Evolutionary conservation across 2,888 invertebrate species (phyloP), one percentile per base, ranked within the genome.

Genomic region (Chesias legatella): DNA sequence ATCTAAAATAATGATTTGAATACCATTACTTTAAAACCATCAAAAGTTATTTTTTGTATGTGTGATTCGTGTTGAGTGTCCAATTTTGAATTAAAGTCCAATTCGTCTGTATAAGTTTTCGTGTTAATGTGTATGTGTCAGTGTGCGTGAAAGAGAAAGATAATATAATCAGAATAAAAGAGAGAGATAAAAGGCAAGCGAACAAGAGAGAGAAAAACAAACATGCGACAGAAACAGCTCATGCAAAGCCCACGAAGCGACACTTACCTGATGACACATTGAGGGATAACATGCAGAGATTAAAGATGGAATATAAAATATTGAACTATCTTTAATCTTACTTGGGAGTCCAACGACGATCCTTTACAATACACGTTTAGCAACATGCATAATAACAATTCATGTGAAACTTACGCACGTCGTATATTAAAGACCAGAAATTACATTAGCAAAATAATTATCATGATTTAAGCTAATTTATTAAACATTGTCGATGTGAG

Each of bases 321-420:
- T 63, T 67, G 64, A 65, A 67, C 60, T 67, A 63, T 67, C 67
- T 77, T 73, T 68, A 74, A 73, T 79, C 85, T 88, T 84, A 85
- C 86, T 85, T 82, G 85, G 75, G 73, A 73, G 68, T 86, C 86
- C 86, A 80, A 84, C 86, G 86, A 88, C 86, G 86, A 86, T 88
- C 86, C 82, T 80, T 74, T 64, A 61, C 62, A 74, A 84, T 81
- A 83, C 82, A 84, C 65, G 56, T 63, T 62, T 63, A 58, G 61
- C 58, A 62, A 67, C 60, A 63, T 70, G 55, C 63, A 70, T 68
- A 67, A 63, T 72, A 68, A 79, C 72, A 77, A 69, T 53, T 58
- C 56, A 63, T 58, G 49, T 53, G 51, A 53, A 43, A 59, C 50
- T 53, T 67, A 63, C 61, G 40, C 36, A 22, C 60, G 57, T 70